Evolutionary conservation across 2,113 vertebrate genomes (phyloP).

Genomic region (Perccottus glenii): DNA sequence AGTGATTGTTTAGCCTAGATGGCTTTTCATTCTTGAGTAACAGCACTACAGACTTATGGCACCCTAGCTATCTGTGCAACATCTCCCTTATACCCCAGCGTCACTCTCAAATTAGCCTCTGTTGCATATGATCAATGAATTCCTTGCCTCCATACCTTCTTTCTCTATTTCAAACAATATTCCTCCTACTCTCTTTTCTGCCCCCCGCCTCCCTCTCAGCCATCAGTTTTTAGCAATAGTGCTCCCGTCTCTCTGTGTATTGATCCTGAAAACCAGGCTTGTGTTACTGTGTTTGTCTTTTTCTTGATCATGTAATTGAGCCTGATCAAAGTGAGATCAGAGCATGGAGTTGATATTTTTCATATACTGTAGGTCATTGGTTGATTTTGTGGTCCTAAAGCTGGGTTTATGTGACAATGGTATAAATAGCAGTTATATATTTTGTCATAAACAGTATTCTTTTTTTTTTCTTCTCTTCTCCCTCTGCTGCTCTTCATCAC

Average conservation of each 20-base stretch:
- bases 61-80: too few species aligned
- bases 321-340: slow-evolving; percentile 5
- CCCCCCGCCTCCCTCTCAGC: slow-evolving; percentile 5
- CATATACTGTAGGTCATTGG: not conserved
- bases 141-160: slow-evolving; percentile 18
- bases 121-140: slow-evolving; percentile 21
- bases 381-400: not conserved
- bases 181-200: slow-evolving; percentile 57
- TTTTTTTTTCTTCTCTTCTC: slow-evolving; percentile 35
- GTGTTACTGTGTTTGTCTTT: slow-evolving; percentile 12
- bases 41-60: too few species aligned
- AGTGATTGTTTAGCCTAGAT: too few species aligned
- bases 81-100: not conserved
- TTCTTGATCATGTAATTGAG: slow-evolving; percentile 24
- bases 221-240: slow-evolving; percentile 9
- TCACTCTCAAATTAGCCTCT: slow-evolving; percentile 9
- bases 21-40: too few species aligned
- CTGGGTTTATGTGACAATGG: not conserved
- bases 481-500: slow-evolving; percentile 1
- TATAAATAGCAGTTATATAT: not conserved
- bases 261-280: slow-evolving; percentile 19
- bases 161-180: slow-evolving; percentile 27
- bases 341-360: not conserved
- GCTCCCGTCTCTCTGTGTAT: slow-evolving; percentile 21
- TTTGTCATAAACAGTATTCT: slow-evolving; percentile 43